A percentile compares a stretch with the other conserved stretches of the same genome.
Evolutionary conservation across 2,113 vertebrate genomes (phyloP).

Genomic region (Oenanthe oenanthe): DNA sequence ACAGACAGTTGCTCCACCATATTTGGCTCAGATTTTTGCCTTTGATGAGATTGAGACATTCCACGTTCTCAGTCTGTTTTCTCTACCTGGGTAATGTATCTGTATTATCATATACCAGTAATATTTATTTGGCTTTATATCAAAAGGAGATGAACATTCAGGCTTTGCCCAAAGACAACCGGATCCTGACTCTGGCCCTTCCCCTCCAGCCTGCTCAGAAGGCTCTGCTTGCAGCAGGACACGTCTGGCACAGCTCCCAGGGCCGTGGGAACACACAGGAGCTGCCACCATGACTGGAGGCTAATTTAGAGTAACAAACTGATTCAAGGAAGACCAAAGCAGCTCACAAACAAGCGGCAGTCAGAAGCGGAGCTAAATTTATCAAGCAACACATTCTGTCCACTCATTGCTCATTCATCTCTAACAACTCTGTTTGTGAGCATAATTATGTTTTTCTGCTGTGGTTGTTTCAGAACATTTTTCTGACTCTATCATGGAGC

Average conservation of each 20-base stretch:
- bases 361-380: slow-evolving; percentile 35
- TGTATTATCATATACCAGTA: neutral
- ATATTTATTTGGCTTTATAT: neutral
- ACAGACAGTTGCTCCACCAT: neutral
- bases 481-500: neutral
- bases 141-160: neutral
- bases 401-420: slow-evolving; percentile 26
- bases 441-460: slow-evolving; percentile 32
- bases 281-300: neutral
- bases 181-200: neutral
- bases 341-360: neutral
- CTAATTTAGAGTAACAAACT: slow-evolving; percentile 7
- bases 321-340: slow-evolving; percentile 26
- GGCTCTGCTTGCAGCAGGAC: neutral
- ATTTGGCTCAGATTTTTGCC: neutral
- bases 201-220: neutral
- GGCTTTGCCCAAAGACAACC: neutral
- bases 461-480: neutral
- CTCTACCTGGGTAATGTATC: neutral
- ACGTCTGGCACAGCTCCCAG: neutral
- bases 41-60: neutral
- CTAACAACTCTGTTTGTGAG: neutral
- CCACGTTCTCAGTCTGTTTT: neutral
- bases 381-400: slow-evolving; percentile 22
- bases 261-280: neutral